Evolutionary conservation across 2,888 invertebrate species (phyloP).

Genomic region (Drosophila flavopinicola): DNA sequence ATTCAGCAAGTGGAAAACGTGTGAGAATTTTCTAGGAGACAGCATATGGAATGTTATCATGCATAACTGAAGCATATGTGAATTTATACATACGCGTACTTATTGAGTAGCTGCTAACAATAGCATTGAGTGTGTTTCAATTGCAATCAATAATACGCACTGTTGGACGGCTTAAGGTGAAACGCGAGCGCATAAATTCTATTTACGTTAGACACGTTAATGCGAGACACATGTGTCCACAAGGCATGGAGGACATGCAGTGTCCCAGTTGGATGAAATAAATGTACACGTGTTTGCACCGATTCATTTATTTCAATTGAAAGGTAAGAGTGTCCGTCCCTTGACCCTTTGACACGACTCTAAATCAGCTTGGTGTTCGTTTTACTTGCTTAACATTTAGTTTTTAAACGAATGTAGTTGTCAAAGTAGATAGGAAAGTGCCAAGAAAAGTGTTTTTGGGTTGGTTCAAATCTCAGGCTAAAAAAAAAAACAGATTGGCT

Average conservation of each 20-base stretch:
- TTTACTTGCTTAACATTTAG: too few relatives aligned
- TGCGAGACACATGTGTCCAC: conserved; percentile 8
- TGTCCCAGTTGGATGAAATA: conserved; percentile 4
- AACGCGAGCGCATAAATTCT: conserved; percentile 1
- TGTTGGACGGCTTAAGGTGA: too few relatives aligned
- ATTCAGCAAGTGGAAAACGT: conserved; percentile 23
- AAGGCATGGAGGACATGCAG: background rate
- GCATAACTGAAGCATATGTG: background rate
- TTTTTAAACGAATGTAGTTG: too few relatives aligned
- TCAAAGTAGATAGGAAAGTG: too few relatives aligned
- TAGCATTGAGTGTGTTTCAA: background rate
- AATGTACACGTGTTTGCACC: background rate
- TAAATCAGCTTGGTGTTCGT: too few relatives aligned
- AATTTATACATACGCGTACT: background rate
- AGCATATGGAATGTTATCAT: conserved; percentile 11
- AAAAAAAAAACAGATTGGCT: too few relatives aligned
- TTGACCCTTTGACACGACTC: too few relatives aligned
- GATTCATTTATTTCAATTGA: too few relatives aligned
- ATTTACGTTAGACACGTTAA: conserved; percentile 11
- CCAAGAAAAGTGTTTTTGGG: too few relatives aligned
- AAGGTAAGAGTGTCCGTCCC: too few relatives aligned
- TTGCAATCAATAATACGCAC: conserved; percentile 49
- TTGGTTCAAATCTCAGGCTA: too few relatives aligned
- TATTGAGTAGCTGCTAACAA: too few relatives aligned
- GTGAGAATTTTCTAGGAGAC: conserved; percentile 21